Evolutionary conservation across 2,797 vertebrate species (phyloP).

Genomic region (Sebastes matsubarae): DNA sequence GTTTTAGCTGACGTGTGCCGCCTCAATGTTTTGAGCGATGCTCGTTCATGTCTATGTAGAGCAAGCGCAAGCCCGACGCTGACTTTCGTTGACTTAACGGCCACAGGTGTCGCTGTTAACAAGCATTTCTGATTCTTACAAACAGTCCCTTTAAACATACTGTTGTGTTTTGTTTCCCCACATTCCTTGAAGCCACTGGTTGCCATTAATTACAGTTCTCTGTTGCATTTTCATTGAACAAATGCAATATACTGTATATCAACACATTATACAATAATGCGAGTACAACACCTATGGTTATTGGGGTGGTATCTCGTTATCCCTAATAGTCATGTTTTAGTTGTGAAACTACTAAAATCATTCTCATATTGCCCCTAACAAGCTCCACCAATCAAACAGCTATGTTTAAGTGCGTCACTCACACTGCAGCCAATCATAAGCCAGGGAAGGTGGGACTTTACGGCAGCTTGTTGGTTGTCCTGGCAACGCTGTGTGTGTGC

Average conservation of each 20-base stretch:
- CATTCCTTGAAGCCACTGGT: not conserved
- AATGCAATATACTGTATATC: not conserved
- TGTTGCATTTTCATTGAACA: not conserved
- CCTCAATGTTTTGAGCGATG: too few species aligned
- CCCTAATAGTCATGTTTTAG: too few species aligned
- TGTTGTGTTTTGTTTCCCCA: not conserved
- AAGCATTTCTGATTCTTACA: too few species aligned
- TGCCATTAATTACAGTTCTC: not conserved
- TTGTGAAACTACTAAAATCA: not conserved
- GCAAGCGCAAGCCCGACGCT: too few species aligned
- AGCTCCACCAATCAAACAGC: constrained; percentile 6
- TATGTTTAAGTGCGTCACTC: not conserved
- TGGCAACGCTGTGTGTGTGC: constrained; percentile 28
- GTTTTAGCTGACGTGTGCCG: too few species aligned
- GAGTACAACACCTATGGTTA: not conserved
- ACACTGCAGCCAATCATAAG: not conserved
- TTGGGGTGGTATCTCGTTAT: too few species aligned
- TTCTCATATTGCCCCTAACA: not conserved
- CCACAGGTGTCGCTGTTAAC: too few species aligned
- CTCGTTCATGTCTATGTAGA: too few species aligned
- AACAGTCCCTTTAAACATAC: not conserved
- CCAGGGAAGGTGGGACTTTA: constrained; percentile 5
- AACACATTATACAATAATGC: not conserved
- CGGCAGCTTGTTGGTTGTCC: constrained; percentile 23
- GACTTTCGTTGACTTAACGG: too few species aligned